These are phyloP conservation scores for Sylvietta virens DNA, from an alignment of 2,113 vertebrate genomes.

Conservation along the genomic window DNA sequence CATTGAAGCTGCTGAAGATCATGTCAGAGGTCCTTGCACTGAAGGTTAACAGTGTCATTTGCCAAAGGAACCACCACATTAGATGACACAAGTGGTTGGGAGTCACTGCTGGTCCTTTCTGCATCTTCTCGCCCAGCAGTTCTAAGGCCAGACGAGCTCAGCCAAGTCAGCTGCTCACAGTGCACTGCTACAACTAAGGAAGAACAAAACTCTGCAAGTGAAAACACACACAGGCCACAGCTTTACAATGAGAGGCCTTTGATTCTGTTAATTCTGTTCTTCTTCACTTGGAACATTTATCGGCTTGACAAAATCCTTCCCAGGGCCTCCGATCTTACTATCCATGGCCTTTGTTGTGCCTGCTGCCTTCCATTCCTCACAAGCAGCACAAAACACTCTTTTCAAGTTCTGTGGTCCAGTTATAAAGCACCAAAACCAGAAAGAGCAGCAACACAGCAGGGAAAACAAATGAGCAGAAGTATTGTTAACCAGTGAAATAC, in stretches of 20 bases:
- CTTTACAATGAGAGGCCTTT: background rate
- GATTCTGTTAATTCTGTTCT: background rate
- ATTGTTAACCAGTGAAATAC: background rate
- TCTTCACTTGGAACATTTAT: background rate
- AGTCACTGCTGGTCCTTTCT: background rate
- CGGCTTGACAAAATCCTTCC: background rate
- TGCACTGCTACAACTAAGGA: background rate
- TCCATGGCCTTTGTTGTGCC: rapidly evolving
- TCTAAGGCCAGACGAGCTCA: background rate
- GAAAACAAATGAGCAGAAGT: background rate
- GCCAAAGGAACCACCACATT: background rate
- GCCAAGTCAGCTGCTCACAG: background rate
- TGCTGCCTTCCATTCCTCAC: background rate
- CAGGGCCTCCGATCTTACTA: background rate
- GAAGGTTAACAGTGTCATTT: background rate
- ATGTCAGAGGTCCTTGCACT: background rate
- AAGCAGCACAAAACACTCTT: background rate
- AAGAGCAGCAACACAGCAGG: background rate
- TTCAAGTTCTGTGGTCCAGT: no score
- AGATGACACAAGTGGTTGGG: background rate
- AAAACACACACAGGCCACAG: background rate
- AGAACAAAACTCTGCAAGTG: background rate
- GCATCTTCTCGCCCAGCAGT: background rate
- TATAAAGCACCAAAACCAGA: background rate
- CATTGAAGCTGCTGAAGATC: background rate